A percentile compares a stretch with the other conserved stretches of the same genome.
These are phyloP conservation scores for Cephalotes varians DNA, from an alignment of 2,888 invertebrate genomes.

Conservation along the genomic window DNA sequence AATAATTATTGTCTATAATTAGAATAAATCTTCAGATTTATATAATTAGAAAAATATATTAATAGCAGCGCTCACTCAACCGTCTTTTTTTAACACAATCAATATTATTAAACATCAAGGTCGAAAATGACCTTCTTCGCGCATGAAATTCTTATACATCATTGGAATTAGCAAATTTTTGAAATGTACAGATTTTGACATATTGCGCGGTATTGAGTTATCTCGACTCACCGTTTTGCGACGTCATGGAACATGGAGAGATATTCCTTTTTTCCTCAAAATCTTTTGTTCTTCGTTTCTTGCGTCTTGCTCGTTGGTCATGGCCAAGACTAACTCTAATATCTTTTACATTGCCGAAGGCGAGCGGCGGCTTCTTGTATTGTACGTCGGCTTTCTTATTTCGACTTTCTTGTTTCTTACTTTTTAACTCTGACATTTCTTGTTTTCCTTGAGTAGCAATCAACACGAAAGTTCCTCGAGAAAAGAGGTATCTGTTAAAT, in stretches of 20 bases:
- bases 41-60: no score
- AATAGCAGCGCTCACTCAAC: no score
- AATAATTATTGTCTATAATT: no score
- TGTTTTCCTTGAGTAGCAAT: no score
- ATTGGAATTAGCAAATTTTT: neutral
- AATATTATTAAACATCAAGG: no score
- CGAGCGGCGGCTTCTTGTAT: slow-evolving; percentile 56
- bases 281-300: slow-evolving; percentile 34
- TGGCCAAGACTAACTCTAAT: slow-evolving; percentile 48
- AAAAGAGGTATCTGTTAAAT: neutral
- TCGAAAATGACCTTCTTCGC: no score
- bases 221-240: neutral
- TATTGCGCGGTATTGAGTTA: neutral
- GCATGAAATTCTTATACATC: neutral
- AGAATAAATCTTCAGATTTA: no score
- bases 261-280: slow-evolving; percentile 52
- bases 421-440: slow-evolving; percentile 43
- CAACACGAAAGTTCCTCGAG: no score
- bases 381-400: no score
- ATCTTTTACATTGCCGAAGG: slow-evolving; percentile 22
- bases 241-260: neutral
- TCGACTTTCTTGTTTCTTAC: neutral
- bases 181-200: neutral
- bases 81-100: no score
- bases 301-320: slow-evolving; percentile 51